Evolutionary conservation across 2,888 invertebrate species (phyloP).

Genomic region (Xanthia icteritia): DNA sequence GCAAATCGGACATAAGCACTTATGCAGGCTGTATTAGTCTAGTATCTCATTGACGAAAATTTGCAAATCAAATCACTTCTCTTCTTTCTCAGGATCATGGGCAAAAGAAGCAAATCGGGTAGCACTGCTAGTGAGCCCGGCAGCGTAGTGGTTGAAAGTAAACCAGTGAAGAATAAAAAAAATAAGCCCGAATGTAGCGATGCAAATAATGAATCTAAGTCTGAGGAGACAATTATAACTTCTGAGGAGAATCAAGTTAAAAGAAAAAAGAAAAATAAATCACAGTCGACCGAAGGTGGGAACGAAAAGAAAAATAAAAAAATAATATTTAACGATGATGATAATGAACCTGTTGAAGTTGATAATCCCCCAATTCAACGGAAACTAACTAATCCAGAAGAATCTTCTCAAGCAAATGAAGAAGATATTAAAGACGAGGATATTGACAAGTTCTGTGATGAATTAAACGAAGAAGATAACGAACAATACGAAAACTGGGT

Average conservation of each 20-base stretch:
- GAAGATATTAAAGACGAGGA: slow-evolving; percentile 84
- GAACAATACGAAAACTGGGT: slow-evolving; percentile 85
- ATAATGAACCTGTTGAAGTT: slow-evolving; percentile 65
- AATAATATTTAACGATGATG: slow-evolving; percentile 68
- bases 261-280: slow-evolving; percentile 55
- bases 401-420: slow-evolving; percentile 74
- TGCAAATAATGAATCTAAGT: slow-evolving; percentile 24
- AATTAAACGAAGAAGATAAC: slow-evolving; percentile 84
- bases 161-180: slow-evolving; percentile 47
- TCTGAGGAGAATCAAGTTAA: slow-evolving; percentile 36
- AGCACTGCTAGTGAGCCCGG: slow-evolving; percentile 15
- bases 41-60: not conserved
- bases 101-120: slow-evolving; percentile 67
- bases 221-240: slow-evolving; percentile 5
- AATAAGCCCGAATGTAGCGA: slow-evolving; percentile 26
- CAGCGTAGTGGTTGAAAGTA: slow-evolving; percentile 20
- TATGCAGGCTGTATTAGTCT: not conserved
- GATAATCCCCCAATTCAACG: slow-evolving; percentile 29
- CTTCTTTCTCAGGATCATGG: slow-evolving; percentile 71
- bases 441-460: slow-evolving; percentile 86
- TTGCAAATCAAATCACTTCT: not conserved
- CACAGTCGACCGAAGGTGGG: slow-evolving; percentile 7
- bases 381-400: slow-evolving; percentile 53
- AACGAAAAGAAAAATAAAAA: slow-evolving; percentile 64
- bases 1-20: not conserved